Evolutionary conservation across 2,888 invertebrate genomes (phyloP), one percentile per base, ranked within the genome.

Genomic region (Bembecia ichneumoniformis): DNA sequence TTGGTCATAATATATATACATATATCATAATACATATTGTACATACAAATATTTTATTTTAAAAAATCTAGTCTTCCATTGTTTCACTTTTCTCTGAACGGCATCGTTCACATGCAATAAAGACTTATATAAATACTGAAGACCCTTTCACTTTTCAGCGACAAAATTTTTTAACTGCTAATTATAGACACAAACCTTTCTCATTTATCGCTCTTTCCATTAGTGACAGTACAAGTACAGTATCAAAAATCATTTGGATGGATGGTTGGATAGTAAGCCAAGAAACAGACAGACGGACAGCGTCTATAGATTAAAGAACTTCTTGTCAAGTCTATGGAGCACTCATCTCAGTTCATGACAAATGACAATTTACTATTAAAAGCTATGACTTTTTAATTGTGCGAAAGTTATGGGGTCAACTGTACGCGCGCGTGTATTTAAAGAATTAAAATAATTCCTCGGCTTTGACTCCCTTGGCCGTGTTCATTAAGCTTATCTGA

Each of bases 391-490:
- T 40, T 40, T 40, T 13, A 3, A 4, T 5, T 40, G 11, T 40
- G 40, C 40, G 4, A 40, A 40, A 40, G n/a, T 40, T 14, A 40
- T 40, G 40, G 14, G 13, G 40, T 40, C 13, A 40, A 10, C 4
- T 40, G n/a, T 40, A 40, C n/a, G 40, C n/a, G 13, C 40, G 40
- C 40, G 40, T 40, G 40, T 40, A 10, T 40, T 13, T 3, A 2
- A 40, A 14, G 14, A 40, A 40, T 40, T 49, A 48, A 28, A 36
- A 47, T 44, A 47, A 53, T 47, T 10, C 5, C 46, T 51, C 50
- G 58, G 57, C 64, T 64, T 66, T 71, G 69, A 40, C 47, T 34
- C 48, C 36, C 51, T 52, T 48, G 13, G 55, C 52, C 54, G 16
- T 7, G 51, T 59, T 58, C 55, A 60, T 59, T 57, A 51, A 54